These are phyloP conservation scores for Deilephila porcellus DNA, from an alignment of 2,888 invertebrate species.

Conservation along the genomic window DNA sequence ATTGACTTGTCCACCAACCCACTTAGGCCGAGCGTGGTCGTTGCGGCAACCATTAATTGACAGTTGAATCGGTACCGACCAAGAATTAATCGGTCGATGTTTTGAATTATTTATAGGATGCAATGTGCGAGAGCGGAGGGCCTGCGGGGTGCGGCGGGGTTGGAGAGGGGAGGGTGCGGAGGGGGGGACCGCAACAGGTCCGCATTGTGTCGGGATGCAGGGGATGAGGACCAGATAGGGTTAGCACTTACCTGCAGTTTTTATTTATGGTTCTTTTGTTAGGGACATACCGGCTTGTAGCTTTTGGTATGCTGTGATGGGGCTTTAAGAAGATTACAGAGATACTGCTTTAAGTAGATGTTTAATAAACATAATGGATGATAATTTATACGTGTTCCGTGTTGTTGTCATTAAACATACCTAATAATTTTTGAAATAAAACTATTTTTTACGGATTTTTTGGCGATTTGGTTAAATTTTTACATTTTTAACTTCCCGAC, in stretches of 20 bases:
- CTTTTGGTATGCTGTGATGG: neutral
- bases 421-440: no score
- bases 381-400: no score
- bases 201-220: constrained; percentile 77
- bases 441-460: no score
- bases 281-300: neutral
- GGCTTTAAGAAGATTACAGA: neutral
- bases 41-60: constrained; percentile 71
- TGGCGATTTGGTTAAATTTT: no score
- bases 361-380: no score
- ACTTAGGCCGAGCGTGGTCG: constrained; percentile 41
- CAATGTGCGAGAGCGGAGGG: constrained; percentile 57
- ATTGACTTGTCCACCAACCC: constrained; percentile 27
- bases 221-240: constrained; percentile 66
- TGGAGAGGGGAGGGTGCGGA: constrained; percentile 40
- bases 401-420: no score
- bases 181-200: constrained; percentile 69
- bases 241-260: constrained; percentile 42
- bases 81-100: constrained; percentile 76
- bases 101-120: constrained; percentile 81
- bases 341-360: no score
- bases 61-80: constrained; percentile 78
- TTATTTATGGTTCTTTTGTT: neutral
- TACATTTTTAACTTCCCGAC: no score
- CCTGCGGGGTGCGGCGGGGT: constrained; percentile 36